Conservation (phyloP, 2,888 invertebrate genomes). For the Matsumyia berberina region DNA sequence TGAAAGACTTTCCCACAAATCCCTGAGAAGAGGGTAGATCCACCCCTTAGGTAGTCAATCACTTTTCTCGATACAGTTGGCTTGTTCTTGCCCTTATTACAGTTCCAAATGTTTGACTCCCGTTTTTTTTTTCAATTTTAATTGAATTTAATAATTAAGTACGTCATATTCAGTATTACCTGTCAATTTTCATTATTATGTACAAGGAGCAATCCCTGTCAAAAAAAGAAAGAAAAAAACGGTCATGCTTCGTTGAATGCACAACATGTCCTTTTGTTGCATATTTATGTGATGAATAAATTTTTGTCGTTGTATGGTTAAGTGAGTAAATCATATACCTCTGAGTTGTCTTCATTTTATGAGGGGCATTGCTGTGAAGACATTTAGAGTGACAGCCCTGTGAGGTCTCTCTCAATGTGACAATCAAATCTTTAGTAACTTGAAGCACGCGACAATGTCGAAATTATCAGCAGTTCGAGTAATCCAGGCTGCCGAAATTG, state of each 20-base stretch:
- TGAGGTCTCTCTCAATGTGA: too few relatives aligned
- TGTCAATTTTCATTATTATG: not conserved
- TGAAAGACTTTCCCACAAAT: not conserved
- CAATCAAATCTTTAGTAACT: too few relatives aligned
- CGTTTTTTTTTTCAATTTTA: conserved; percentile 26
- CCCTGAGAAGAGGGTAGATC: not conserved
- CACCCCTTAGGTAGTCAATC: conserved; percentile 28
- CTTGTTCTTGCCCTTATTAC: conserved; percentile 16
- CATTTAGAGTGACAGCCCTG: too few relatives aligned
- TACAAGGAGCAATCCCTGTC: not conserved
- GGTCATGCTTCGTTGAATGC: not conserved
- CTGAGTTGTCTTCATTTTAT: too few relatives aligned
- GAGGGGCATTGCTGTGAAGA: too few relatives aligned
- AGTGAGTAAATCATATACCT: too few relatives aligned
- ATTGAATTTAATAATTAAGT: conserved; percentile 36
- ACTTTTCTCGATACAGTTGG: conserved; percentile 1
- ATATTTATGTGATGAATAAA: not conserved
- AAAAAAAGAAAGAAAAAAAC: not conserved
- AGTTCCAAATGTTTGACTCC: conserved; percentile 9
- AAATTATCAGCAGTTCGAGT: too few relatives aligned
- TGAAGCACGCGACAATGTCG: too few relatives aligned
- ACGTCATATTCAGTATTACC: not conserved
- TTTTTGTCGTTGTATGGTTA: not conserved
- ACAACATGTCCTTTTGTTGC: not conserved
- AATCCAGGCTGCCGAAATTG: too few relatives aligned